Conservation (phyloP, 2,797 vertebrate species). For the Pangasius djambal region DNA sequence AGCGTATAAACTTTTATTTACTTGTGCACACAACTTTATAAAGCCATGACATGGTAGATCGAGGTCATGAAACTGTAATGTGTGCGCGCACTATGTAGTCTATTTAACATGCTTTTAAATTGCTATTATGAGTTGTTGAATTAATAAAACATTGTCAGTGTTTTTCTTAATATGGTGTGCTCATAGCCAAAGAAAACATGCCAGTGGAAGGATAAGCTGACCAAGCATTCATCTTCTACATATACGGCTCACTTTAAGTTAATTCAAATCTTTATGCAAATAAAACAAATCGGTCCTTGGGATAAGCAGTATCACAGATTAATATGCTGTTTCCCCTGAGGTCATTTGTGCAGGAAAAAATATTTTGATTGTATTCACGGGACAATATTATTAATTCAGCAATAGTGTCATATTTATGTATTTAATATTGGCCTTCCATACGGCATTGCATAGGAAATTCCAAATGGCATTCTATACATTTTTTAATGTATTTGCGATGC, state of each 20-base stretch:
- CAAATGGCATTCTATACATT: neutral
- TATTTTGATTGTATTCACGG: neutral
- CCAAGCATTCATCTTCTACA: neutral
- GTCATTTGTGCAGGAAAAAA: neutral
- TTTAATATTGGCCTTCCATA: neutral
- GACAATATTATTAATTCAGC: neutral
- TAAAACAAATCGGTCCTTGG: neutral
- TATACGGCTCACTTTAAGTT: neutral
- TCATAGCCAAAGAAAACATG: neutral
- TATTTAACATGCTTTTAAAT: neutral
- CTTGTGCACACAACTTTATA: neutral
- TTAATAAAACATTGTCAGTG: neutral
- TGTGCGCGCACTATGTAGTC: neutral
- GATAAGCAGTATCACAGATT: neutral
- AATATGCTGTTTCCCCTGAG: neutral
- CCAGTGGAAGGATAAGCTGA: neutral
- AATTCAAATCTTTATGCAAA: neutral
- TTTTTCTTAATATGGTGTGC: neutral
- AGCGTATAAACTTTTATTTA: neutral
- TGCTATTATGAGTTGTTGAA: neutral
- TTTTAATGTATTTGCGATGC: neutral
- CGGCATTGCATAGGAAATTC: neutral
- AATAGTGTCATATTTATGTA: neutral
- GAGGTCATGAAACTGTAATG: neutral
- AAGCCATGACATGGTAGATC: neutral